These are phyloP conservation scores for Atlantisia rogersi DNA, from an alignment of 2,113 vertebrate genomes.

Conservation along the genomic window DNA sequence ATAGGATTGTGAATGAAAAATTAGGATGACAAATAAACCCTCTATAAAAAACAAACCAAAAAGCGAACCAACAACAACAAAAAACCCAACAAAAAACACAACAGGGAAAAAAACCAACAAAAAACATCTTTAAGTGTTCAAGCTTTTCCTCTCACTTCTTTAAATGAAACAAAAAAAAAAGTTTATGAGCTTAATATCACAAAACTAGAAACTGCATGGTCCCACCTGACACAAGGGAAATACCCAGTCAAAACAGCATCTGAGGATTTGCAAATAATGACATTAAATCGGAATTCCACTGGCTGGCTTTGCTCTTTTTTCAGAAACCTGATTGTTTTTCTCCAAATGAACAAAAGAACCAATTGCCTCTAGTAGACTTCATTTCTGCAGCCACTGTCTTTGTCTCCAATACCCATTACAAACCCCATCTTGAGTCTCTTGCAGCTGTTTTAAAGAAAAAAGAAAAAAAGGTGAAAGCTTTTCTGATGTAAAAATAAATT, in stretches of 20 bases:
- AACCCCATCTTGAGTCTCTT: conserved; percentile 82
- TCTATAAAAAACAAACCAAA: not conserved
- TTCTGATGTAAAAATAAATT: conserved; percentile 90
- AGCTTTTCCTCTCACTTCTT: not conserved
- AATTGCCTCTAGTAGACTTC: conserved; percentile 86
- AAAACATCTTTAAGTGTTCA: not conserved
- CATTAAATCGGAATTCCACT: conserved; percentile 37
- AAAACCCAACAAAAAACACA: not conserved
- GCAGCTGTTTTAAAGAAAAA: conserved; percentile 84
- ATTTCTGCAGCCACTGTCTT: conserved; percentile 80
- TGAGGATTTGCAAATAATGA: conserved; percentile 40
- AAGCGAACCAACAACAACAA: not conserved
- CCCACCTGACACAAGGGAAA: not conserved
- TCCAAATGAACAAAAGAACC: conserved; percentile 81
- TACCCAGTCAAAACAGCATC: not conserved
- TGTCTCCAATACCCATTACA: conserved; percentile 89
- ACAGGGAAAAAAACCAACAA: not conserved
- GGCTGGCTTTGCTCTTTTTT: conserved; percentile 47
- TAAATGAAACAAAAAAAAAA: not conserved
- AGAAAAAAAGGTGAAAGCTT: conserved; percentile 84
- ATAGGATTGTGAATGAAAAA: not conserved
- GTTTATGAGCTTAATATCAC: not conserved
- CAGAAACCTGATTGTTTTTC: conserved; percentile 79
- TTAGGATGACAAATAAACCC: not conserved
- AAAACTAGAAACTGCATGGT: not conserved